Evolutionary conservation across 2,113 vertebrate genomes (phyloP), one percentile per base, ranked within the genome.

Genomic region (Cephalopholis sonnerati): DNA sequence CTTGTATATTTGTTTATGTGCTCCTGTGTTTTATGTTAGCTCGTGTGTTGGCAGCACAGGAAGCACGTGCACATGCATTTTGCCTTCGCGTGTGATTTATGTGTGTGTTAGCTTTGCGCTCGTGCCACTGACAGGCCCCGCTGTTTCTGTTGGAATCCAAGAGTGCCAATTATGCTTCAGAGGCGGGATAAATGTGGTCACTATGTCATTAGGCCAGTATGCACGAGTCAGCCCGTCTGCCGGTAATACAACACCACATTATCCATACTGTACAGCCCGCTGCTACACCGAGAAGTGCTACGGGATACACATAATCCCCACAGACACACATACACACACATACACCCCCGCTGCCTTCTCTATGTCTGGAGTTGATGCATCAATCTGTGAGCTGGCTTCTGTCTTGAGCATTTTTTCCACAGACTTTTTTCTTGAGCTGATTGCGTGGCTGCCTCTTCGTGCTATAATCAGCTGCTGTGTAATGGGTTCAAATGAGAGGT

Each of bases 191-290:
- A 87, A 88, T 92, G 93, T 92, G 89, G 90, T 93, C 87, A 91
- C 81, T 87, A 68, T 93, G 93, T 93, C 90, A 88, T 79, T 91
- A 84, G 85, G 89, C 74, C 90, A 90, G 80, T 78, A 90, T 86
- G 91, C 89, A 81, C 81, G n/a, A 86, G 88, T 88, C 91, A 89
- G 89, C 83, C 89, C 70, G 65, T 77, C 77, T 79, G 70, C 74
- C 29, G 24, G 82, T 89, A 92, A 94, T 65, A 90, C 72, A 91
- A 89, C 89, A 83, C 90, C 90, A 69, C 81, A 84, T 74, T 67
- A 58, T 85, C 67, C 73, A 51, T 41, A 80, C 77, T 46, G 59
- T 63, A 61, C 67, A 78, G 66, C 66, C 64, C n/a, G 32, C 61
- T 71, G 82, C 81, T 59, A 61, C 70, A 72, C 64, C n/a, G 32